Conservation (phyloP, 1,140 invertebrate genomes). For the Trinorchestia longiramus region DNA sequence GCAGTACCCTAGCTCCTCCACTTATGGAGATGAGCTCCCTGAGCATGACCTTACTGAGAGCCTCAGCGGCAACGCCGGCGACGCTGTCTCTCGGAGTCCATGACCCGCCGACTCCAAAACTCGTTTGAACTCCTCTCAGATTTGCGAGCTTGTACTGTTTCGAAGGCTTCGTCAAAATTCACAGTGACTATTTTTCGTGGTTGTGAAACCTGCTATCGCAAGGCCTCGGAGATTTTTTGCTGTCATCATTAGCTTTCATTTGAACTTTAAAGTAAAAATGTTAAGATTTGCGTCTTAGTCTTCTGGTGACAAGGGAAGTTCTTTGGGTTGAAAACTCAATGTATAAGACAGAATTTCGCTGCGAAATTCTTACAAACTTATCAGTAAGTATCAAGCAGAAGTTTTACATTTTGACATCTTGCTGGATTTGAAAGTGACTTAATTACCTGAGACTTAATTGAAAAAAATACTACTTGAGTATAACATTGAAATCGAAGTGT, state of each 20-base stretch:
- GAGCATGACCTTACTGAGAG: background rate
- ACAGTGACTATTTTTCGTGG: background rate
- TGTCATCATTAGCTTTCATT: background rate
- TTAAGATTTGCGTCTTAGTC: background rate
- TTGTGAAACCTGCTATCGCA: background rate
- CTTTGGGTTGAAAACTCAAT: background rate
- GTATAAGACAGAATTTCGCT: too few relatives aligned
- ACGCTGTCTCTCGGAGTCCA: background rate
- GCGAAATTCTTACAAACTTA: too few relatives aligned
- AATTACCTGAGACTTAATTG: too few relatives aligned
- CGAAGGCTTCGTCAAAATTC: background rate
- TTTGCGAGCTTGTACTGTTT: background rate
- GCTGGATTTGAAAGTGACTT: too few relatives aligned
- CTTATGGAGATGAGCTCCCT: background rate
- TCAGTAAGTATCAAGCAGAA: too few relatives aligned
- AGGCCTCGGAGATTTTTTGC: background rate
- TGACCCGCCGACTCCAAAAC: background rate
- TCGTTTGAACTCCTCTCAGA: background rate
- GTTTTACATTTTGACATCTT: too few relatives aligned
- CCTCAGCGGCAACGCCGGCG: too few relatives aligned
- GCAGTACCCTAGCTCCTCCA: background rate
- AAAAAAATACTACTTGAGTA: background rate
- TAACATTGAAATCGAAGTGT: background rate
- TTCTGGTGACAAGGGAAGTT: background rate
- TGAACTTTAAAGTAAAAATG: background rate